A percentile compares a stretch with the other conserved stretches of the same genome.
These are phyloP conservation scores for Cetonia aurata DNA, from an alignment of 2,888 invertebrate genomes.

Conservation along the genomic window DNA sequence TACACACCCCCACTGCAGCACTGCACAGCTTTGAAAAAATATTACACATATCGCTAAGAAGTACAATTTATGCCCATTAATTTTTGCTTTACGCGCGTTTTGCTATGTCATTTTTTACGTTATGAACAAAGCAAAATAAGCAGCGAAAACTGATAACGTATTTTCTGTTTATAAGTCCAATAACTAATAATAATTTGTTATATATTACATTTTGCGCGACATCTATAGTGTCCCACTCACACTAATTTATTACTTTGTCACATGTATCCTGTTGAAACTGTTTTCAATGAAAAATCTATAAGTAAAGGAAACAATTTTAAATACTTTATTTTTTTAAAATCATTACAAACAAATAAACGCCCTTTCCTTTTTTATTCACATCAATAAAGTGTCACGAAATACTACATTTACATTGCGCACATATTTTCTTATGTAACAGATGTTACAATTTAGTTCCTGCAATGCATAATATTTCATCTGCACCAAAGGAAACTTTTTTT, in stretches of 20 bases:
- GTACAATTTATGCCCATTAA: conserved; percentile 16
- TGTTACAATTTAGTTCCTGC: conserved; percentile 29
- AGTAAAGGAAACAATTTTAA: background rate
- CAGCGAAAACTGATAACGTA: conserved; percentile 5
- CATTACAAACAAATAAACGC: background rate
- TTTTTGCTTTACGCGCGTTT: background rate
- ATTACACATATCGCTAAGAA: conserved; percentile 24
- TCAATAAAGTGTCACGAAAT: no score
- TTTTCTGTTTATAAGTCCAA: conserved; percentile 37
- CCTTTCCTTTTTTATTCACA: no score
- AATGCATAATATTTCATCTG: conserved; percentile 5
- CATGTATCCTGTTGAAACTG: background rate
- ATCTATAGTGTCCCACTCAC: background rate
- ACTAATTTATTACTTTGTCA: conserved; percentile 24
- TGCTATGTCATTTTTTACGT: conserved; percentile 14
- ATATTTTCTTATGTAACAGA: conserved; percentile 20
- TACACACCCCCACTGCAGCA: conserved; percentile 63
- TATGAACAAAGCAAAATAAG: conserved; percentile 24
- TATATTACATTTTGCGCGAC: conserved; percentile 24
- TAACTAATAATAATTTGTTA: no score
- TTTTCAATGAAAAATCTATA: conserved; percentile 26
- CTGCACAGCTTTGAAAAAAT: conserved; percentile 38
- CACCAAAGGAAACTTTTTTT: conserved; percentile 27
- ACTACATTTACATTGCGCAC: no score
- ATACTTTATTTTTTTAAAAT: background rate